Base-by-base conservation (phyloP, 2,888 invertebrate species). In the Hemaris fuciformis region DNA sequence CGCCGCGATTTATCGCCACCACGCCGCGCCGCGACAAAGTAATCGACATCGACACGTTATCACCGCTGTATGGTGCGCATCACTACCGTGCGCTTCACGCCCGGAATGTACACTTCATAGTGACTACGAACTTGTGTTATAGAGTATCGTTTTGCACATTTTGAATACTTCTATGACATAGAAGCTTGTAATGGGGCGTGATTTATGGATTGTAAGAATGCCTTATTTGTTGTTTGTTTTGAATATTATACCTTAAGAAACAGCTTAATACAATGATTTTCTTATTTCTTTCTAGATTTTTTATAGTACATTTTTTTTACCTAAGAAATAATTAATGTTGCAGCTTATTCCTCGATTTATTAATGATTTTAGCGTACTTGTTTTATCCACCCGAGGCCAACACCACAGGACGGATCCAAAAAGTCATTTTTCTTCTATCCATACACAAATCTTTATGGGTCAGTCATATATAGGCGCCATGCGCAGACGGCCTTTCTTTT, bases 1-100 rank as follows among this genome's bases (percentile, higher is more conserved):
- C 62, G 70, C n/a, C n/a, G n/a, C 76, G 76, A 88, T 88, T 89
- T 86, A 88, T 88, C 81, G 85, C 81, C 70, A 59, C 65, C 62
- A 68, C 75, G 71, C 74, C 70, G 70, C 72, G 62, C 68, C 62
- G 66, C 76, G 81, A 80, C 83, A 78, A 74, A 74, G 76, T 83
- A 79, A 88, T 89, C 88, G 88, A 88, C 84, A 85, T 84, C 80
- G 83, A 80, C 77, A 75, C 72, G 73, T 74, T 79, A 79, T 77
- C 80, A 77, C 75, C 71, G 69, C 62, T 59, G 70, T 73, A 71
- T 65, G 43, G 27, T 31, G 31, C 34, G 43, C 61, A 61, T 45
- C 45, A 45, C 57, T 61, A 61, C n/a, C n/a, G n/a, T n/a, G n/a
- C n/a, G n/a, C 20, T 10, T 31, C 41, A 65, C 58, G 58, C 15